Base-by-base conservation (phyloP, 2,888 invertebrate genomes). In the Exocentrus adspersus region DNA sequence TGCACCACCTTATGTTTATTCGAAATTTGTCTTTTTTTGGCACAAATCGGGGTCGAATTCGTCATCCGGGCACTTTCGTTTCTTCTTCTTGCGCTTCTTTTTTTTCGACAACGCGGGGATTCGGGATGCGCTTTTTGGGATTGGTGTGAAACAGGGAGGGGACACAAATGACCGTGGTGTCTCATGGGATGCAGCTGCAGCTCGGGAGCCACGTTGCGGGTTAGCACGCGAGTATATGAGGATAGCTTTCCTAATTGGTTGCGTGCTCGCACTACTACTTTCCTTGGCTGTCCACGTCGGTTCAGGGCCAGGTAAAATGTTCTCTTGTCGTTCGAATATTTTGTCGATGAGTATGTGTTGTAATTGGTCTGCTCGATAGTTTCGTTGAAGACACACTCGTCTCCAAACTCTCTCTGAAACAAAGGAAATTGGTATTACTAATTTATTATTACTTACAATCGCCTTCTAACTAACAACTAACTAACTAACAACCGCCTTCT, bases 321-420 rank as follows among this genome's bases (percentile, higher is more conserved):
- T 76, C 89, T 88, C 75, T 88, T 87, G 69, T 83, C 85, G 83
- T 90, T 88, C 65, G 90, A 90, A 84, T 90, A 89, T 81, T 90
- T 89, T 66, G 87, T 87, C 74, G 90, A 90, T 77, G 92, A 91
- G 85, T 94, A 94, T 62, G 92, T 92, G 83, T 93, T 94, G 86
- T 93, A 94, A 82, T 92, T 89, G 83, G 93, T 90, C 82, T 90
- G 89, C 83, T 91, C 93, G 83, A 93, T 89, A 81, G 89, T 90
- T 85, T 94, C 94, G 84, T 92, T 92, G 87, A 94, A 93, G 81
- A 93, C 88, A 86, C 94, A 94, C 76, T 85, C 86, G 81, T 91
- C 90, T 80, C 89, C 90, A 86, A 91, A 92, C 83, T 91, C 90
- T 85, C 89, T 90, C 93, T 94, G 92, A 78, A 91, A 92, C 87